phyloP scores from a whole-genome alignment of 2,797 vertebrate species.

The Mus caroli region DNA sequence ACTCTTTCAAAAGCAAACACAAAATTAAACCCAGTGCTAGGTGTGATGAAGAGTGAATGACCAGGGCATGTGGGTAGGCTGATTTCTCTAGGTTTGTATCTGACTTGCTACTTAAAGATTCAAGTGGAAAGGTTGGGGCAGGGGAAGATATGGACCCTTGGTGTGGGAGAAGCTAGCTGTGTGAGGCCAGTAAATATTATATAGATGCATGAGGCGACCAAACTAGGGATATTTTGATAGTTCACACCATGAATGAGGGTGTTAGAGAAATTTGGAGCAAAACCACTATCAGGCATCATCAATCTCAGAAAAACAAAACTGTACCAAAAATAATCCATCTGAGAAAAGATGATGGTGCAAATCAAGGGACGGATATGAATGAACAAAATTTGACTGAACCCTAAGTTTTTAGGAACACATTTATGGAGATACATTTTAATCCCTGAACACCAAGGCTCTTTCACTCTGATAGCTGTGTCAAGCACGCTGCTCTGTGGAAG shows the following conservation, averaged over 20 bases:
- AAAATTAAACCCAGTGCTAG: background rate
- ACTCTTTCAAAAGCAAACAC: background rate
- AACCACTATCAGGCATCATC: constrained; percentile 30
- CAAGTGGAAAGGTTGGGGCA: too few species aligned
- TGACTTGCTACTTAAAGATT: background rate
- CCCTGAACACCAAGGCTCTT: constrained; percentile 11
- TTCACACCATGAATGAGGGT: background rate
- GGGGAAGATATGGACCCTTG: background rate
- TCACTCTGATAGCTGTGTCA: background rate
- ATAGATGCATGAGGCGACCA: background rate
- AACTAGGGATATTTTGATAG: background rate
- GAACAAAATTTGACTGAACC: constrained; percentile 64
- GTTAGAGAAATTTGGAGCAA: constrained; percentile 43
- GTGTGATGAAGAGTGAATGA: background rate
- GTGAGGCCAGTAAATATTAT: background rate
- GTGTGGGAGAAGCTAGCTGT: background rate
- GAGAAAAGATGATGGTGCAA: constrained; percentile 51
- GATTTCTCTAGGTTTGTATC: background rate
- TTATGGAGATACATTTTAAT: constrained; percentile 64
- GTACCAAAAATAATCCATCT: constrained; percentile 55
- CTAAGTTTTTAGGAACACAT: constrained; percentile 40
- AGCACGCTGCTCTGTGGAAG: background rate
- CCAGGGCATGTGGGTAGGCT: background rate
- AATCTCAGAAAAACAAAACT: constrained; percentile 19
- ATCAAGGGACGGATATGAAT: constrained; percentile 64